Percentiles rank a stretch among this genome's conserved stretches.
These are phyloP conservation scores for Petrolisthes cinctipes DNA, from an alignment of 2,888 invertebrate species.

Conservation along the genomic window DNA sequence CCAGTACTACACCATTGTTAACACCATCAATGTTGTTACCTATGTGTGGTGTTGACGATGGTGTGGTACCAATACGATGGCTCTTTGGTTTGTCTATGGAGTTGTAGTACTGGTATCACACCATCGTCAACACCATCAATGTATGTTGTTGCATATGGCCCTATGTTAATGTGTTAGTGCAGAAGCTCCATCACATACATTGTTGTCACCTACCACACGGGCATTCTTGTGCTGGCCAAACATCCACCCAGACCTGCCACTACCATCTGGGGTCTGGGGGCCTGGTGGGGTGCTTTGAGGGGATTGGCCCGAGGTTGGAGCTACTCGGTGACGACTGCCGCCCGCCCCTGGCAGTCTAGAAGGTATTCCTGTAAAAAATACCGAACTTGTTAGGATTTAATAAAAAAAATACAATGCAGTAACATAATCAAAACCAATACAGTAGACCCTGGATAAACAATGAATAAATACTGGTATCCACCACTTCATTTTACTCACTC, in stretches of 20 bases:
- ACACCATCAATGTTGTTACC: not conserved
- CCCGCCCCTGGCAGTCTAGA: conserved; percentile 40
- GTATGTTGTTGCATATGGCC: not conserved
- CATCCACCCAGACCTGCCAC: conserved; percentile 55
- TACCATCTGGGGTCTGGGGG: not conserved
- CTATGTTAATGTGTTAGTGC: conserved; percentile 59
- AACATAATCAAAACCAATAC: too few relatives aligned
- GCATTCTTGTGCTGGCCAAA: conserved; percentile 64
- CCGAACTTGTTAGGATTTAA: too few relatives aligned
- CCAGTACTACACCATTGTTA: too few relatives aligned
- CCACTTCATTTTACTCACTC: too few relatives aligned
- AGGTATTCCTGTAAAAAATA: not conserved
- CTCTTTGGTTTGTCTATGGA: too few relatives aligned
- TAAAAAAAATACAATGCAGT: too few relatives aligned
- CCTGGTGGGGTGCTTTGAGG: not conserved
- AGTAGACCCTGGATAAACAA: too few relatives aligned
- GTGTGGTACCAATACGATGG: too few relatives aligned
- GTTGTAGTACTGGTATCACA: not conserved
- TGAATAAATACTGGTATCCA: too few relatives aligned
- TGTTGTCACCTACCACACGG: conserved; percentile 63
- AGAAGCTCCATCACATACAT: conserved; percentile 50
- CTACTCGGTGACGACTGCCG: conserved; percentile 36
- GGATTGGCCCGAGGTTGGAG: conserved; percentile 1
- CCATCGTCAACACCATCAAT: not conserved
- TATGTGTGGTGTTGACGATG: too few relatives aligned